phyloP scores from a whole-genome alignment of 2,888 invertebrate species.

The Standfussiana lucernea region DNA sequence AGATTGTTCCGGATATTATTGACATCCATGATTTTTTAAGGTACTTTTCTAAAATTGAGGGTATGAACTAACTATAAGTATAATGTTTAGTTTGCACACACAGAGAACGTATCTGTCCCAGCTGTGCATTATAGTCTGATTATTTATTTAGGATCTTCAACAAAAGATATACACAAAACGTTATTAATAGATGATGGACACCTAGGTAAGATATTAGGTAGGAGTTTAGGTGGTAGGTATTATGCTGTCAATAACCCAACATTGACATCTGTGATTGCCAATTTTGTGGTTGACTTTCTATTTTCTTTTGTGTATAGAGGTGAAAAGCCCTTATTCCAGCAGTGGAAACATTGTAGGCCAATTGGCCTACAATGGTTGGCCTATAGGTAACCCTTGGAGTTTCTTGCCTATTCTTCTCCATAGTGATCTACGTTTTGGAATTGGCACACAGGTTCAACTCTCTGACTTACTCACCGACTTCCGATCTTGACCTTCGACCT shows the following conservation, averaged over 20 bases:
- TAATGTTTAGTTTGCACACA: not conserved
- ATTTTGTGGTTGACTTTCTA: not conserved
- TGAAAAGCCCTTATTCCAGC: not conserved
- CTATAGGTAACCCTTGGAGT: not conserved
- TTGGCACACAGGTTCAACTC: not conserved
- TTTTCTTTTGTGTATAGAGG: too few relatives aligned
- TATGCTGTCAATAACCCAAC: not conserved
- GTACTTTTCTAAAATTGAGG: not conserved
- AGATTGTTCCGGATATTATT: not conserved
- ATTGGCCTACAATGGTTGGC: not conserved
- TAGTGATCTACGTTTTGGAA: not conserved
- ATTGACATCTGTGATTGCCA: not conserved
- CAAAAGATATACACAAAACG: too few relatives aligned
- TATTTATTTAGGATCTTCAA: too few relatives aligned
- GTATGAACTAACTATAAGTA: not conserved
- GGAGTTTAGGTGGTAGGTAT: too few relatives aligned
- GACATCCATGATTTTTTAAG: not conserved
- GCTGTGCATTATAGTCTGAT: not conserved
- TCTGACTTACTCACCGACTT: not conserved
- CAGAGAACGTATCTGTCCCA: not conserved
- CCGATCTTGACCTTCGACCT: too few relatives aligned
- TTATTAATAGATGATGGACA: too few relatives aligned
- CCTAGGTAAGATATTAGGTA: too few relatives aligned
- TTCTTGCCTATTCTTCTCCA: not conserved
- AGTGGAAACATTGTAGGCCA: not conserved